phyloP scores from a whole-genome alignment of 2,113 vertebrate genomes.

The Gobius niger region DNA sequence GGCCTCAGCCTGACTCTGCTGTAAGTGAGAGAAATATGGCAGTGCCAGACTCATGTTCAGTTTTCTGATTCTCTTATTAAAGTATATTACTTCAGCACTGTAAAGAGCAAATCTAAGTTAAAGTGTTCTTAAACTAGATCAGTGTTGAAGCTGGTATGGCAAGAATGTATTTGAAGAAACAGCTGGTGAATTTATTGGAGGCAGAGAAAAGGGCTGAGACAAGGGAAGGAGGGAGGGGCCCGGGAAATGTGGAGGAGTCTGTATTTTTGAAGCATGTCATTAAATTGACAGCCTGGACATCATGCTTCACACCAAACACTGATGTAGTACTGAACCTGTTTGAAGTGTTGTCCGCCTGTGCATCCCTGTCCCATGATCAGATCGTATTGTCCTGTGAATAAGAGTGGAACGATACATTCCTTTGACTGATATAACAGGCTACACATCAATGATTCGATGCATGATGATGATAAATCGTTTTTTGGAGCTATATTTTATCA shows the following conservation, averaged over 20 bases:
- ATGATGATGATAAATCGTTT: too few species aligned
- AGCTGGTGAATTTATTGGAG: slow-evolving; percentile 37
- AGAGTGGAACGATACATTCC: too few species aligned
- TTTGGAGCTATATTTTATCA: too few species aligned
- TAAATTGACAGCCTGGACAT: background rate
- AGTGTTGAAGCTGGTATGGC: slow-evolving; percentile 10
- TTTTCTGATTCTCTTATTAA: background rate
- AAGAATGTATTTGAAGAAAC: slow-evolving; percentile 42
- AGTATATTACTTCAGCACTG: background rate
- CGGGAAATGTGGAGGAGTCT: background rate
- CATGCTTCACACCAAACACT: background rate
- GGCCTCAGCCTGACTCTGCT: background rate
- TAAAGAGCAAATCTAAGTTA: too few species aligned
- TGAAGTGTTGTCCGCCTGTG: background rate
- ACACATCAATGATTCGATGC: too few species aligned
- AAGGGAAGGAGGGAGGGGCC: slow-evolving; percentile 35
- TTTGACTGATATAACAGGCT: too few species aligned
- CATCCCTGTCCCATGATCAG: background rate
- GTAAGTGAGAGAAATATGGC: too few species aligned
- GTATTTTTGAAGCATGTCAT: slow-evolving; percentile 14
- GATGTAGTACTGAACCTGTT: background rate
- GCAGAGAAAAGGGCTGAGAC: slow-evolving; percentile 28
- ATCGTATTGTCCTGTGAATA: too few species aligned
- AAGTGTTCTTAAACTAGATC: too few species aligned
- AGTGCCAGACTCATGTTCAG: too few species aligned